phyloP scores from a whole-genome alignment of 2,888 invertebrate species.

The Amblyjoppa proteus region DNA sequence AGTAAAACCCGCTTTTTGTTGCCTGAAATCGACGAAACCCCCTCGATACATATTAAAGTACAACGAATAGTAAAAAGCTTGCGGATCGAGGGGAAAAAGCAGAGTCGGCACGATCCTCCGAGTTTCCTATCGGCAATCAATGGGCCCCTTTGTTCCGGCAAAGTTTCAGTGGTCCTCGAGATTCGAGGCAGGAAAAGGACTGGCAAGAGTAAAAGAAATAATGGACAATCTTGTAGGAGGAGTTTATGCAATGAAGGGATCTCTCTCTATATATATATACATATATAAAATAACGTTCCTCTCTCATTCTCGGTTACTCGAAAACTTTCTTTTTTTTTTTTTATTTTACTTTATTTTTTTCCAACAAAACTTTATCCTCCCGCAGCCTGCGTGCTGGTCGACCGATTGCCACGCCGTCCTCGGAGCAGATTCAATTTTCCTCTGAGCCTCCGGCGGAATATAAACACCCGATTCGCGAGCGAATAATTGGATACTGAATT shows the following conservation, averaged over 20 bases:
- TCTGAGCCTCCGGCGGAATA: constrained; percentile 50
- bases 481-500: constrained; percentile 65
- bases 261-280: constrained; percentile 30
- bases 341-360: neutral
- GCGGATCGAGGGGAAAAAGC: constrained; percentile 39
- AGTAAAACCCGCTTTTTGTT: no score
- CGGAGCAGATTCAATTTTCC: constrained; percentile 57
- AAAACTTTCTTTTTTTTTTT: constrained; percentile 33
- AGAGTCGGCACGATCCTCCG: constrained; percentile 40
- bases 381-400: neutral
- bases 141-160: constrained; percentile 43
- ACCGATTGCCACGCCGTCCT: constrained; percentile 33
- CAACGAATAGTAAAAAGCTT: neutral
- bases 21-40: no score
- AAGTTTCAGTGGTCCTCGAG: constrained; percentile 36
- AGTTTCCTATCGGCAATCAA: constrained; percentile 44
- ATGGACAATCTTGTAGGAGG: constrained; percentile 64
- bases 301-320: constrained; percentile 34
- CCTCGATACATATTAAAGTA: no score
- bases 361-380: constrained; percentile 48
- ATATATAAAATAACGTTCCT: constrained; percentile 24
- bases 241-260: constrained; percentile 57
- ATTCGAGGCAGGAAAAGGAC: constrained; percentile 16
- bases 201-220: constrained; percentile 57
- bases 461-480: constrained; percentile 59